These are phyloP conservation scores for Yponomeuta cagnagella DNA, from an alignment of 2,888 invertebrate species.

Conservation along the genomic window DNA sequence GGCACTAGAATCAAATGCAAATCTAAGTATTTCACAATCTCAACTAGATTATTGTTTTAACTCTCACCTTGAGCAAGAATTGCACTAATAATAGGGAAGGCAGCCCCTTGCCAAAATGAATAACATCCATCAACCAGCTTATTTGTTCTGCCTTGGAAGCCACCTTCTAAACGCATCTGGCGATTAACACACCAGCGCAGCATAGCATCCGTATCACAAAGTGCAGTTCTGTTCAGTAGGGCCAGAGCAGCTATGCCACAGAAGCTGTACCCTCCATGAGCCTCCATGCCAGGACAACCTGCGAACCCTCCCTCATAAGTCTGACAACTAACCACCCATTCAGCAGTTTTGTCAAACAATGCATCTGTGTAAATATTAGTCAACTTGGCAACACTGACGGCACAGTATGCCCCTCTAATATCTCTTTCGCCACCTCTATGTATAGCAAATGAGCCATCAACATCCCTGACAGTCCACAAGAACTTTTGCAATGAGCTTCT, in stretches of 20 bases:
- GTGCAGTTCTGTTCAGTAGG: slow-evolving; percentile 83
- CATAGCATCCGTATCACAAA: slow-evolving; percentile 85
- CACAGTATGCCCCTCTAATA: slow-evolving; percentile 98
- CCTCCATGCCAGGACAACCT: slow-evolving; percentile 92
- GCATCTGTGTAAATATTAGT: slow-evolving; percentile 85
- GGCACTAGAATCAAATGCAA: neutral
- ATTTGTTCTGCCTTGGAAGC: slow-evolving; percentile 98
- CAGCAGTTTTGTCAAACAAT: slow-evolving; percentile 89
- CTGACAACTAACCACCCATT: slow-evolving; percentile 97
- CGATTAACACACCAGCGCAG: slow-evolving; percentile 91
- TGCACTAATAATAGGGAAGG: slow-evolving; percentile 90
- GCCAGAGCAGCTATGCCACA: slow-evolving; percentile 95
- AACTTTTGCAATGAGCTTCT: slow-evolving; percentile 85
- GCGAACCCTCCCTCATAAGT: slow-evolving; percentile 99
- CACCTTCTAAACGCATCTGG: slow-evolving; percentile 96
- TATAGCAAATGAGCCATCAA: slow-evolving; percentile 94
- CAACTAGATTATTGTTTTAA: neutral
- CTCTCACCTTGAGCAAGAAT: slow-evolving; percentile 75
- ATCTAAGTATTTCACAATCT: neutral
- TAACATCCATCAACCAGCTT: slow-evolving; percentile 99
- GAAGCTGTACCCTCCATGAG: slow-evolving; percentile 99
- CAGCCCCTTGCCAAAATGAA: slow-evolving; percentile 98
- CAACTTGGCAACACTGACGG: slow-evolving; percentile 90
- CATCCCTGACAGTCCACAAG: slow-evolving; percentile 83
- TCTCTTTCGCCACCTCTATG: slow-evolving; percentile 96